phyloP scores from a whole-genome alignment of 2,888 invertebrate species.

The Cremastinae sp. region DNA sequence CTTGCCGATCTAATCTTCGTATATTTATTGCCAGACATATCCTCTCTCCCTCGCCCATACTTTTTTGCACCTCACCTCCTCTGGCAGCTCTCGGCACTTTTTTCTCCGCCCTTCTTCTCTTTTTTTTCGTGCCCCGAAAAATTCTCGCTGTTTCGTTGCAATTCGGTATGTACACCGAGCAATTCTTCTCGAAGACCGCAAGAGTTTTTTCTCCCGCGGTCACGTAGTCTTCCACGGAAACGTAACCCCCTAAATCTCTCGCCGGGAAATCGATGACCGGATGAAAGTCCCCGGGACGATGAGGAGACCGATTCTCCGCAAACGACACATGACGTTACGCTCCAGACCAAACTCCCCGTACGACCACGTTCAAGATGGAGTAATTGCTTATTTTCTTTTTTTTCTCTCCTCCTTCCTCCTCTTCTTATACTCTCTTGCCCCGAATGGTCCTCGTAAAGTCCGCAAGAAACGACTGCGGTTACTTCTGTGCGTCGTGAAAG shows the following conservation, averaged over 20 bases:
- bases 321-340: neutral
- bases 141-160: constrained; percentile 27
- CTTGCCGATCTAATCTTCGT: constrained; percentile 69
- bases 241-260: constrained; percentile 39
- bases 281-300: constrained; percentile 29
- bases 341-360: constrained; percentile 3
- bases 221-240: constrained; percentile 42
- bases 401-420: too few relatives aligned
- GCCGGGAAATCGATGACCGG: constrained; percentile 37
- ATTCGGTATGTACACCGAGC: constrained; percentile 29
- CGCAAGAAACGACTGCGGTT: too few relatives aligned
- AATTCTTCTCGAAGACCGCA: constrained; percentile 33
- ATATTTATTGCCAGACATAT: constrained; percentile 67
- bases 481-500: too few relatives aligned
- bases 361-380: constrained; percentile 16
- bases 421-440: too few relatives aligned
- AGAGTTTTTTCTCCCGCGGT: constrained; percentile 19
- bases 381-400: constrained; percentile 13
- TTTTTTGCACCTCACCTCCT: constrained; percentile 53
- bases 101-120: constrained; percentile 41
- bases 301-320: constrained; percentile 16
- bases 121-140: constrained; percentile 15
- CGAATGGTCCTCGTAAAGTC: too few relatives aligned
- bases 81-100: constrained; percentile 55
- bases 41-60: constrained; percentile 53